Evolutionary conservation across 1,140 invertebrate species (phyloP).

Genomic region (Leptinotarsa lineolata): DNA sequence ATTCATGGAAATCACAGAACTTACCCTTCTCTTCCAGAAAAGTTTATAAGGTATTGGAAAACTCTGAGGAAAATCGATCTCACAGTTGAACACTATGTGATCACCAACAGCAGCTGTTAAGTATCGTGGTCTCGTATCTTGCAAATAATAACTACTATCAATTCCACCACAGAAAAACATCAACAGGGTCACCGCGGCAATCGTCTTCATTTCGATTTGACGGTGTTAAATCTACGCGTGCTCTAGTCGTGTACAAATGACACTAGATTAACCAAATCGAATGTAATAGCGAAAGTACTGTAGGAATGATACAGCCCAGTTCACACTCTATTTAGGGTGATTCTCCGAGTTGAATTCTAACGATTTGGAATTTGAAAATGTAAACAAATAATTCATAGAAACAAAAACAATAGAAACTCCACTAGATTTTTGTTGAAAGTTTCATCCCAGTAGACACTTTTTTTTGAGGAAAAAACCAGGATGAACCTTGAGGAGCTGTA

Average conservation of each 20-base stretch:
- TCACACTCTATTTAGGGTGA: constrained; percentile 34
- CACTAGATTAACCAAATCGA: constrained; percentile 38
- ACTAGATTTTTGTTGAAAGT: too few species aligned
- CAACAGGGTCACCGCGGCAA: constrained; percentile 1
- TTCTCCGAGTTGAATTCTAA: background rate
- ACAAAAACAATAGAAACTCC: too few species aligned
- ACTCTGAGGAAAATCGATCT: constrained; percentile 86
- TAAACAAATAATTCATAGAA: too few species aligned
- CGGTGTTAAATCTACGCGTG: constrained; percentile 12
- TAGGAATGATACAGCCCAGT: constrained; percentile 38
- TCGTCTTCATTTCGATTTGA: background rate
- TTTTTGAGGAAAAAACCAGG: too few species aligned
- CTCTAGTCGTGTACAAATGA: constrained; percentile 17
- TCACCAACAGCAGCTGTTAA: constrained; percentile 83
- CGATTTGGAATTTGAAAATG: too few species aligned
- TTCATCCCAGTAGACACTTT: too few species aligned
- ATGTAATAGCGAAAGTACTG: constrained; percentile 40
- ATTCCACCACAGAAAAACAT: constrained; percentile 23
- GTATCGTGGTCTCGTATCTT: constrained; percentile 66
- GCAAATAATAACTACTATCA: constrained; percentile 53
- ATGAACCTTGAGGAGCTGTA: too few species aligned
- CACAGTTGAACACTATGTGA: constrained; percentile 85
- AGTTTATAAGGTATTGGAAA: constrained; percentile 86
- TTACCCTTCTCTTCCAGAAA: constrained; percentile 90
- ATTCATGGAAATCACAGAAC: constrained; percentile 48